phyloP scores from a whole-genome alignment of 2,113 vertebrate species.

The Larimichthys crocea region DNA sequence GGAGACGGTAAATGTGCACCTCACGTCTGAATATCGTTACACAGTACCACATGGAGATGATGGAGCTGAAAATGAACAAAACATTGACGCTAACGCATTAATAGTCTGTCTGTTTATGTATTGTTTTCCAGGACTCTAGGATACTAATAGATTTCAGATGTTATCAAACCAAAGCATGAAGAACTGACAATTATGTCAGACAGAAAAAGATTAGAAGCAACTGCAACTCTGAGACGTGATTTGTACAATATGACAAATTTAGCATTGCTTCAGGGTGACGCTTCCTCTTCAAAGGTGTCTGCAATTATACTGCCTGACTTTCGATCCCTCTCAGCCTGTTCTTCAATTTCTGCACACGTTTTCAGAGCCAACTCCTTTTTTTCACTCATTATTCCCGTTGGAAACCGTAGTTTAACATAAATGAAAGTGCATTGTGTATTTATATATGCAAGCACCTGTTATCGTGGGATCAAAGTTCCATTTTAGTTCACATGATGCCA shows the following conservation, averaged over 20 bases:
- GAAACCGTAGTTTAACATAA: neutral
- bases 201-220: neutral
- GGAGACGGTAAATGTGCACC: constrained; percentile 77
- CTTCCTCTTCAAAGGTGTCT: neutral
- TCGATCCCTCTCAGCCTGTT: neutral
- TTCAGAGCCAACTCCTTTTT: neutral
- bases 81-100: too few relatives aligned
- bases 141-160: constrained; percentile 2
- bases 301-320: neutral
- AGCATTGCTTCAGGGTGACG: neutral
- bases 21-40: neutral
- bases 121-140: constrained; percentile 2
- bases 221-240: neutral
- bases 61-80: constrained; percentile 15
- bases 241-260: neutral
- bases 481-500: neutral
- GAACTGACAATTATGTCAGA: neutral
- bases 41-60: neutral
- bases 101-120: neutral
- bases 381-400: neutral
- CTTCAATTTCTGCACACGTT: neutral
- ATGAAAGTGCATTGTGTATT: neutral
- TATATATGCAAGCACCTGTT: neutral
- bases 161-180: neutral
- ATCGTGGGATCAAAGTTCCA: neutral